Evolutionary conservation across 2,113 vertebrate genomes (phyloP), one percentile per base, ranked within the genome.

Genomic region (Menidia beryllina): DNA sequence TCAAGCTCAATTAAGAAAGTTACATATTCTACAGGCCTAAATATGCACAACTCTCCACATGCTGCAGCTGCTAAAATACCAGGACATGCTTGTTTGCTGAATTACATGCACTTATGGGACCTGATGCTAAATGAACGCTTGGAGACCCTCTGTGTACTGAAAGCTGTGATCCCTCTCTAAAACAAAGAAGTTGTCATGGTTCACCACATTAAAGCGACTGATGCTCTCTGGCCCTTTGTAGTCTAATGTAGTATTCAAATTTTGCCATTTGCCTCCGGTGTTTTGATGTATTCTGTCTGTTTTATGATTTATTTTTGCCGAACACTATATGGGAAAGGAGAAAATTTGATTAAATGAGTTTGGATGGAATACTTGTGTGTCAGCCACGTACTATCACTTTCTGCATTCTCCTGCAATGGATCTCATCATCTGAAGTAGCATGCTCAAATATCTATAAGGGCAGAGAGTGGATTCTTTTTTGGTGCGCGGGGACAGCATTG

Each of bases 341-440:
- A 38, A 80, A 81, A 82, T 77, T 52, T 69, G 66, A 58, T 48
- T 49, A 80, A 80, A 84, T 68, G 77, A 76, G 68, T 84, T 57
- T 71, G 56, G 68, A 76, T 69, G 56, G 64, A 41, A 19, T 56
- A 69, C 72, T 59, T 56, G 58, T 21, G 50, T 51, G 41, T 53
- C 67, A 56, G 50, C 60, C 52, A 30, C 43, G 59, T 55, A 52
- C 43, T 3, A 14, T 51, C 72, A 56, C 58, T 30, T 19, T 21
- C 11, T 57, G 60, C 25, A 39, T 38, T 65, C 70, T 49, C 63
- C 70, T 48, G 67, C 83, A 50, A 70, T 73, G 67, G 26, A 71
- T 57, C 77, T 59, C 39, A 38, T 69, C 74, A 72, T 30, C 76
- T 47, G 15, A 38, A 61, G 71, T 57, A 65, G 58, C 54, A 76